Evolutionary conservation across 2,797 vertebrate genomes (phyloP).

Genomic region (Ceyx erithaca): DNA sequence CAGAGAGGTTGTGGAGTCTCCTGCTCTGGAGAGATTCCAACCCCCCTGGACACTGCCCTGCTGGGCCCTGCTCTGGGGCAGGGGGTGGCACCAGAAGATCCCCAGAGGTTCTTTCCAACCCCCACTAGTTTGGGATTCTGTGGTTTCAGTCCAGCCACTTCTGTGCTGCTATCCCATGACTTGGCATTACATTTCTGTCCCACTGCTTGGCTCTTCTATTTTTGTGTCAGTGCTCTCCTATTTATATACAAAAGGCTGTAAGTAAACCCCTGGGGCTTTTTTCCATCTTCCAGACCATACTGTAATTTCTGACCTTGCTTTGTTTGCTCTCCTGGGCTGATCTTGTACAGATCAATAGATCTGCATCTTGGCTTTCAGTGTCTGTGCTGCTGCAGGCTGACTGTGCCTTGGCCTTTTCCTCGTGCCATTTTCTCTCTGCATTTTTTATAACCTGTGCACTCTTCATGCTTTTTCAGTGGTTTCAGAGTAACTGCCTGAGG

Average conservation of each 20-base stretch:
- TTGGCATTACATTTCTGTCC: fast-evolving
- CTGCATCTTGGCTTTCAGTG: neutral
- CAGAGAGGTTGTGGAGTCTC: neutral
- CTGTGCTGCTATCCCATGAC: neutral
- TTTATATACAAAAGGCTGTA: neutral
- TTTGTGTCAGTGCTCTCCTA: neutral
- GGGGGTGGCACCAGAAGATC: neutral
- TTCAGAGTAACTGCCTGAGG: fast-evolving
- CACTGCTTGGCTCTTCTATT: neutral
- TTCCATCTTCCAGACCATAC: neutral
- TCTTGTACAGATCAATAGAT: neutral
- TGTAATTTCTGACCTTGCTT: neutral
- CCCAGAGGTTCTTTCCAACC: neutral
- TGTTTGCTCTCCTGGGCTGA: neutral
- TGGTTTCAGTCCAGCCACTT: neutral
- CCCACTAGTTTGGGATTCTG: neutral
- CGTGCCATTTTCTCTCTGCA: fast-evolving
- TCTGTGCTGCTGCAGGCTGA: neutral
- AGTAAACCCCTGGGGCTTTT: neutral
- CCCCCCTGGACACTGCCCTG: neutral
- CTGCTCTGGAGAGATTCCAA: neutral
- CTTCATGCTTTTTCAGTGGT: neutral
- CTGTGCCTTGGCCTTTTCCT: neutral
- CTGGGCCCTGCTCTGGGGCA: neutral
- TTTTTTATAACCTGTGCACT: fast-evolving